A percentile compares a stretch with the other conserved stretches of the same genome.
These are phyloP conservation scores for Cabera pusaria DNA, from an alignment of 2,888 invertebrate genomes.

Conservation along the genomic window DNA sequence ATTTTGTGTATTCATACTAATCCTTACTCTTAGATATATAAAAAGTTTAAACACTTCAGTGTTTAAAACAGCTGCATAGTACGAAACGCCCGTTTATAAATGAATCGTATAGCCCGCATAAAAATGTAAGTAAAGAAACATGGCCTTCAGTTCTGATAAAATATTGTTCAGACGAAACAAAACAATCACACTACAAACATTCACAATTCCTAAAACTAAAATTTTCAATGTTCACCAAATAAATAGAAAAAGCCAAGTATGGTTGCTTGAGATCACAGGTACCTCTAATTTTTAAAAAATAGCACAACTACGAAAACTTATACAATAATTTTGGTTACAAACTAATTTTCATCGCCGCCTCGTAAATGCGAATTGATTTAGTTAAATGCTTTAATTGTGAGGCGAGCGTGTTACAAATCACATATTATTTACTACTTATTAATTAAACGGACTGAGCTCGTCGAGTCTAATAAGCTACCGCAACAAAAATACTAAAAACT, in stretches of 20 bases:
- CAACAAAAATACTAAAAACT: no score
- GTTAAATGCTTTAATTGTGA: conserved; percentile 12
- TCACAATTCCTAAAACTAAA: conserved; percentile 13
- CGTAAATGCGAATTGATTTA: conserved; percentile 14
- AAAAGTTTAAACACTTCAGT: no score
- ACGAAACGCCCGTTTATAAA: no score
- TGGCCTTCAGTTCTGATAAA: not conserved
- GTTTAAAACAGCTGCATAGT: no score
- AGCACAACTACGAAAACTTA: conserved; percentile 8
- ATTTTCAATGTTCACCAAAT: conserved; percentile 11
- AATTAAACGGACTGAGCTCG: no score
- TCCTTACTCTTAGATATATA: no score
- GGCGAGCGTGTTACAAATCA: conserved; percentile 2
- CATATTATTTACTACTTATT: no score
- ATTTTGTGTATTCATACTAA: no score
- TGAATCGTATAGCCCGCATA: no score
- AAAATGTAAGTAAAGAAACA: not conserved
- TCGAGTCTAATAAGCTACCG: no score
- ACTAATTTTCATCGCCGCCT: conserved; percentile 3
- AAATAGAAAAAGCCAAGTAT: conserved; percentile 24
- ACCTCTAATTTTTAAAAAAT: conserved; percentile 16
- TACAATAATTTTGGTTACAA: conserved; percentile 18
- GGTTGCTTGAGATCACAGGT: conserved; percentile 24
- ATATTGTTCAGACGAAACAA: conserved; percentile 10
- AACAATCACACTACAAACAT: conserved; percentile 12